A percentile compares a stretch with the other conserved stretches of the same genome.
Evolutionary conservation across 2,113 vertebrate genomes (phyloP).

Genomic region (Catharus bicknelli): DNA sequence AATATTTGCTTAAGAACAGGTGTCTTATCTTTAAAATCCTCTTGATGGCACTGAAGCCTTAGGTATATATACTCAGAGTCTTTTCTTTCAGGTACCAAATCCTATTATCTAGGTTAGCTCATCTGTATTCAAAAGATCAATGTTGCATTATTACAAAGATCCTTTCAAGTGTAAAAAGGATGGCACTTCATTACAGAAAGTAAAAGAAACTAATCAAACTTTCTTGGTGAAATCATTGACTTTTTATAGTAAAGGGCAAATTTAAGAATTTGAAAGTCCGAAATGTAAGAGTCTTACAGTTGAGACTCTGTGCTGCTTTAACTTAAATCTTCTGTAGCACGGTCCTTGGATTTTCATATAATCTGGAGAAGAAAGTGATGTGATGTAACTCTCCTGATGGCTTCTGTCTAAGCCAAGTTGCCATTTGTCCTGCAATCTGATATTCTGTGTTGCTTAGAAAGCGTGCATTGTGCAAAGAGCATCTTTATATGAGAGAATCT

Average conservation of each 20-base stretch:
- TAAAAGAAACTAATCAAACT: constrained; percentile 89
- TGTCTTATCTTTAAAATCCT: constrained; percentile 61
- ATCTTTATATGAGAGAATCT: neutral
- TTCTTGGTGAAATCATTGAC: constrained; percentile 86
- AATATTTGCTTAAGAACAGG: neutral
- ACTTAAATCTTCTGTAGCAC: constrained; percentile 34
- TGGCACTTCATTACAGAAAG: constrained; percentile 88
- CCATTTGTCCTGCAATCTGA: neutral
- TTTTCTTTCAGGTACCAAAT: constrained; percentile 68
- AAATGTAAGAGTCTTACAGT: constrained; percentile 67
- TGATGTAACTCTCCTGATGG: constrained; percentile 17
- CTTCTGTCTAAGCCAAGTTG: constrained; percentile 1
- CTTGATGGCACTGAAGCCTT: constrained; percentile 78
- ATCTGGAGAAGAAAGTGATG: constrained; percentile 43
- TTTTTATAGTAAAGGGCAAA: constrained; percentile 87
- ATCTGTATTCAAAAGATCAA: constrained; percentile 89
- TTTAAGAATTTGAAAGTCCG: constrained; percentile 82
- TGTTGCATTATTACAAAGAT: constrained; percentile 89
- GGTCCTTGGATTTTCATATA: constrained; percentile 35
- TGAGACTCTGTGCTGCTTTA: constrained; percentile 47
- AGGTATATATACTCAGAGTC: neutral
- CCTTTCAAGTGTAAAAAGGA: constrained; percentile 89
- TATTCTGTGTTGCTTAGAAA: neutral
- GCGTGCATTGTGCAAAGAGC: neutral
- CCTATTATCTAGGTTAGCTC: constrained; percentile 86